phyloP scores from a whole-genome alignment of 1,140 invertebrate species.

The Drosophila hydei region DNA sequence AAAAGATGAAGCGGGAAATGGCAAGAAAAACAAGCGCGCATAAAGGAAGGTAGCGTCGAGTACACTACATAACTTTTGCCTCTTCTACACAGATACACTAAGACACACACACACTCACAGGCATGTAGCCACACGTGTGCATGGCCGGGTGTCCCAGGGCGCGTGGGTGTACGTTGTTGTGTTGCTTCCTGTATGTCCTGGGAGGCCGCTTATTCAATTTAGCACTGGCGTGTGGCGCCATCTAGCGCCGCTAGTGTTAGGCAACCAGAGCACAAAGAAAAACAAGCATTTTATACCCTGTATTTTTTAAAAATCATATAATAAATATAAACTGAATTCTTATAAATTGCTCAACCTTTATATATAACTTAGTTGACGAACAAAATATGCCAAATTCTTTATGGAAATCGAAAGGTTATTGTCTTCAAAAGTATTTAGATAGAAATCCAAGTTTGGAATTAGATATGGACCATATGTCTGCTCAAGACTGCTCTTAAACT shows the following conservation, averaged over 20 bases:
- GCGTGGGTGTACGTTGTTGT: constrained; percentile 56
- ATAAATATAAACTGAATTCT: no score
- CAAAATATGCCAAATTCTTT: no score
- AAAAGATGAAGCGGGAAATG: constrained; percentile 37
- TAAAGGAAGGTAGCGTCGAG: constrained; percentile 71
- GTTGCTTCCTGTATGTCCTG: constrained; percentile 67
- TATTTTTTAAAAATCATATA: no score
- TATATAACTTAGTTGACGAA: no score
- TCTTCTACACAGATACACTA: constrained; percentile 33
- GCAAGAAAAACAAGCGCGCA: constrained; percentile 58
- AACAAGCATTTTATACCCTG: constrained; percentile 14
- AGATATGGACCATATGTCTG: no score
- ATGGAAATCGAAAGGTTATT: no score
- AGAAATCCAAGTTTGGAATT: no score
- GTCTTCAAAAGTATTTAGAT: no score
- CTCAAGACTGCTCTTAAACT: no score
- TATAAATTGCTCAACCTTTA: no score
- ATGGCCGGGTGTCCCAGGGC: constrained; percentile 27
- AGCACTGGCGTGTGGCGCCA: constrained; percentile 74
- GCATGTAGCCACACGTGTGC: constrained; percentile 2
- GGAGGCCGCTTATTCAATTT: constrained; percentile 76
- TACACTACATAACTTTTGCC: constrained; percentile 77
- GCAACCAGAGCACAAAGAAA: constrained; percentile 17
- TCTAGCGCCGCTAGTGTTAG: constrained; percentile 62
- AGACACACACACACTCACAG: constrained; percentile 3